phyloP scores from a whole-genome alignment of 2,888 invertebrate species.

The Diplolepis rosae region DNA sequence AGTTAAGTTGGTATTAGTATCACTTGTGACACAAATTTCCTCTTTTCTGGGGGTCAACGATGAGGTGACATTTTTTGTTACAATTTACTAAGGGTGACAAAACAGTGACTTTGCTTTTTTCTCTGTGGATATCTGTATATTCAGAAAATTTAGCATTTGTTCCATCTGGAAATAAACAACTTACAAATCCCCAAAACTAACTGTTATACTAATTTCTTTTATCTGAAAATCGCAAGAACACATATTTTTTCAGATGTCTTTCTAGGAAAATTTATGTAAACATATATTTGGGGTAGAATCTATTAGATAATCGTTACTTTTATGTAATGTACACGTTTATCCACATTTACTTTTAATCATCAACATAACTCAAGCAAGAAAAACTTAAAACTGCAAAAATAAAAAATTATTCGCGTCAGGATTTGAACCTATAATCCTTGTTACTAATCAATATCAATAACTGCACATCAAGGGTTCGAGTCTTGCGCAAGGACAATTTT shows the following conservation, averaged over 20 bases:
- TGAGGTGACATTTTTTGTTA: slow-evolving; percentile 19
- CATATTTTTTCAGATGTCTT: no score
- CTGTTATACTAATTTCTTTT: not conserved
- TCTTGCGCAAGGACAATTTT: not conserved
- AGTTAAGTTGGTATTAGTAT: slow-evolving; percentile 7
- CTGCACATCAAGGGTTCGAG: not conserved
- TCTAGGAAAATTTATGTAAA: no score
- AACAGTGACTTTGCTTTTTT: slow-evolving; percentile 22
- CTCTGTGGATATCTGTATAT: not conserved
- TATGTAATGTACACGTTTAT: no score
- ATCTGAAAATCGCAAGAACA: no score
- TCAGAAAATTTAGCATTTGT: not conserved
- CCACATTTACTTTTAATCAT: no score
- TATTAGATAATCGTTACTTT: no score
- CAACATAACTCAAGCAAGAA: no score
- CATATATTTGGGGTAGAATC: no score
- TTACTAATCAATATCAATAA: not conserved
- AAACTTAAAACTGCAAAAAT: no score
- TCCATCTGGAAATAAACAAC: not conserved
- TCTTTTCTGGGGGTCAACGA: slow-evolving; percentile 11
- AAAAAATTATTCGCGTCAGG: not conserved
- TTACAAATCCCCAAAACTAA: not conserved
- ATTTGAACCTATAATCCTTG: not conserved
- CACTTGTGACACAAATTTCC: slow-evolving; percentile 16
- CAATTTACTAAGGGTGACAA: slow-evolving; percentile 17